phyloP scores from a whole-genome alignment of 1,140 invertebrate species.

The Drosophila ficusphila region DNA sequence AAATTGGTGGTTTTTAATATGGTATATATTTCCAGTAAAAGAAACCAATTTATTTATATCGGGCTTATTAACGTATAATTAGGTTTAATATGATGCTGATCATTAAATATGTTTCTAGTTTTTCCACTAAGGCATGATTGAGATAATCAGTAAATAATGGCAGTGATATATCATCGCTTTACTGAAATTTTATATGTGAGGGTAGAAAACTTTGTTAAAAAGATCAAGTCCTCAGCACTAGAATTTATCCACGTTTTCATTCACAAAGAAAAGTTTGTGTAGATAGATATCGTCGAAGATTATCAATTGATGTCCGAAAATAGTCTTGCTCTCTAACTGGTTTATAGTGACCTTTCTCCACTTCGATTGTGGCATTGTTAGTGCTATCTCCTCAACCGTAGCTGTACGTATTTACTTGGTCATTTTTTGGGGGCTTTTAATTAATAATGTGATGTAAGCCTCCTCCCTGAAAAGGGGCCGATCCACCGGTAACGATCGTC shows the following conservation, averaged over 20 bases:
- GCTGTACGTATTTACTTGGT: conserved; percentile 13
- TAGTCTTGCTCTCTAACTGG: not conserved
- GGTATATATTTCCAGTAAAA: no score
- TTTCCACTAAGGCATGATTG: not conserved
- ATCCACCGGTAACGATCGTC: conserved; percentile 20
- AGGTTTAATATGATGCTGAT: no score
- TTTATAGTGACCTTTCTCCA: not conserved
- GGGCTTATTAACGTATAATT: no score
- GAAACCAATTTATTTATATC: no score
- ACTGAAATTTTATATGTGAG: not conserved
- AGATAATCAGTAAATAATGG: not conserved
- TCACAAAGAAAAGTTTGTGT: no score
- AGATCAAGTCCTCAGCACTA: not conserved
- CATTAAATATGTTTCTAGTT: not conserved
- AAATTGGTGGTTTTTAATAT: no score
- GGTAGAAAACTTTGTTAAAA: not conserved
- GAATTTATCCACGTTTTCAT: not conserved
- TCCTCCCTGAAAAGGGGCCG: conserved; percentile 7
- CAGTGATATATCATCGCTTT: not conserved
- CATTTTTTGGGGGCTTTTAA: conserved; percentile 29
- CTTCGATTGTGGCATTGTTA: not conserved
- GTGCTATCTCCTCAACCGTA: not conserved
- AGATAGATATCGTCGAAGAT: no score
- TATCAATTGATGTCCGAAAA: no score
- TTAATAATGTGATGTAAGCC: conserved; percentile 63